Percentiles rank a stretch among this genome's conserved stretches.
Evolutionary conservation across 2,888 invertebrate genomes (phyloP).

Genomic region (Chorisops tibialis): DNA sequence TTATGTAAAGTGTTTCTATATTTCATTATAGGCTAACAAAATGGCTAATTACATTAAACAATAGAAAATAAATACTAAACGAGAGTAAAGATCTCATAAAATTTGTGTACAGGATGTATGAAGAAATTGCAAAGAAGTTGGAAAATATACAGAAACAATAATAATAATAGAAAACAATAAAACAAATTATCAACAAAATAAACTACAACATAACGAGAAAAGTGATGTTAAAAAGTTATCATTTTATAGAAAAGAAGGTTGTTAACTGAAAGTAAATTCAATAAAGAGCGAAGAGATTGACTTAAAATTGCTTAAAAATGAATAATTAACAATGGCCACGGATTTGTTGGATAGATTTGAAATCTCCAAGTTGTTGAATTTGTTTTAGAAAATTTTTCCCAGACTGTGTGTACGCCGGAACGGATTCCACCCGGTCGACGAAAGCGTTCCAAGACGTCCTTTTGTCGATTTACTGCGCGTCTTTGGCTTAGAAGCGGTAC

Average conservation of each 20-base stretch:
- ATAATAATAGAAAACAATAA: too few species aligned
- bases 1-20: too few species aligned
- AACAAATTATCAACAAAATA: too few species aligned
- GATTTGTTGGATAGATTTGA: conserved; percentile 5
- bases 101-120: too few species aligned
- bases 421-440: conserved; percentile 51
- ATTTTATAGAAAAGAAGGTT: too few species aligned
- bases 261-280: too few species aligned
- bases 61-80: not conserved
- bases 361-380: not conserved
- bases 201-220: too few species aligned
- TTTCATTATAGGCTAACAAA: not conserved
- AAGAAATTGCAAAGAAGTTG: too few species aligned
- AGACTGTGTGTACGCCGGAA: conserved; percentile 51
- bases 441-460: conserved; percentile 48
- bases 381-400: conserved; percentile 48
- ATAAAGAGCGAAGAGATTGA: not conserved
- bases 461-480: conserved; percentile 46
- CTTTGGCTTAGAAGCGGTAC: conserved; percentile 48
- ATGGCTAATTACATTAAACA: not conserved
- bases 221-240: too few species aligned
- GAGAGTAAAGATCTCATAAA: too few species aligned
- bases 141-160: too few species aligned
- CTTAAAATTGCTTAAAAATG: not conserved
- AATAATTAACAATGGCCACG: conserved; percentile 29